phyloP scores from a whole-genome alignment of 53 echinoderm and acorn worm genomes.

The Paelopatides confundens region DNA sequence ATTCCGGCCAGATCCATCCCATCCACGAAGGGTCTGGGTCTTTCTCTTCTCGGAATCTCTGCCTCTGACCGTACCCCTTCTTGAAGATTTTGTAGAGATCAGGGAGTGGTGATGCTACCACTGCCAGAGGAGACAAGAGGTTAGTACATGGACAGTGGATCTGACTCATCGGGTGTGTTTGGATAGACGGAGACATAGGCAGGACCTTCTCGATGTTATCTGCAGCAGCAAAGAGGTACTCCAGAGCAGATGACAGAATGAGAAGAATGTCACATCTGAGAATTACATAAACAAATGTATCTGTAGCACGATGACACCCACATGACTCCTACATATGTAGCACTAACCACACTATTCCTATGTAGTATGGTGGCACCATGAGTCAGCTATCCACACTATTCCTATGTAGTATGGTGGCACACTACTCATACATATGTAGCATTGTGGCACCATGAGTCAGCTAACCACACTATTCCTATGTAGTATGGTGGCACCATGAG shows the following conservation, averaged over 20 bases:
- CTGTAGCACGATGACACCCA: too few species aligned
- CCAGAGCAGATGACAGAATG: conserved; percentile 75
- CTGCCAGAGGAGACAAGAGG: conserved; percentile 73
- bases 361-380: too few species aligned
- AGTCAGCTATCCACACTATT: too few species aligned
- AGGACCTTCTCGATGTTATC: conserved; percentile 70
- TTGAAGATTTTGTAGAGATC: conserved; percentile 88
- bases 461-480: too few species aligned
- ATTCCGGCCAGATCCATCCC: conserved; percentile 79
- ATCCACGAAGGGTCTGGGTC: conserved; percentile 64
- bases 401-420: too few species aligned
- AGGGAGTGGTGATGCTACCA: conserved; percentile 81
- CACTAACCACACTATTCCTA: too few species aligned
- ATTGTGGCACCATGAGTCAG: too few species aligned
- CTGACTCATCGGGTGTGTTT: conserved; percentile 64
- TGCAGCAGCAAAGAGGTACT: conserved; percentile 78
- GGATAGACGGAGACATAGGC: conserved; percentile 65
- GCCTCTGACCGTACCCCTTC: conserved; percentile 76
- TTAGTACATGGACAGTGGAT: conserved; percentile 84
- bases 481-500: too few species aligned
- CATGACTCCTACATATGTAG: too few species aligned
- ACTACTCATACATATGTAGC: too few species aligned
- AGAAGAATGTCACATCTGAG: conserved; percentile 86
- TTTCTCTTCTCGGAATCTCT: conserved; percentile 48
- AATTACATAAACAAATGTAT: not conserved